These are phyloP conservation scores for Harpalus rubripes DNA, from an alignment of 2,888 invertebrate species.

Conservation along the genomic window DNA sequence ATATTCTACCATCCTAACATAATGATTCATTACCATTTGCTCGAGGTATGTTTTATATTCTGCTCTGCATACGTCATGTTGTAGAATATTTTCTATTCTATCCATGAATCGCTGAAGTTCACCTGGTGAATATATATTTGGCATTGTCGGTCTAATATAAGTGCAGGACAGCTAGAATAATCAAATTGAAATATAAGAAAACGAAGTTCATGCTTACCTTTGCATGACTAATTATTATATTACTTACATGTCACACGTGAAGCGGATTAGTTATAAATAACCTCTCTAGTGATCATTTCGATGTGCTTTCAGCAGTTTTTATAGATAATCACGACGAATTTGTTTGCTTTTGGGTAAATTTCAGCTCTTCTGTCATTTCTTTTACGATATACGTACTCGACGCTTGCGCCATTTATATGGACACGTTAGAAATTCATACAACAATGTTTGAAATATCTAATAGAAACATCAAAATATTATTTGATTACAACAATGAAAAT, in stretches of 20 bases:
- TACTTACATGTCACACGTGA: conserved; percentile 62
- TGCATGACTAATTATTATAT: conserved; percentile 51
- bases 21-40: conserved; percentile 17
- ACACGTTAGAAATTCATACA: conserved; percentile 59
- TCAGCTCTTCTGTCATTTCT: conserved; percentile 28
- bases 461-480: conserved; percentile 9
- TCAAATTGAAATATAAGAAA: conserved; percentile 42
- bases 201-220: not conserved
- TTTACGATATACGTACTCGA: conserved; percentile 11
- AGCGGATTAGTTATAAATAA: conserved; percentile 1
- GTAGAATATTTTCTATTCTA: conserved; percentile 62
- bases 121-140: conserved; percentile 54
- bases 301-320: not conserved
- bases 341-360: not conserved
- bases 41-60: conserved; percentile 55
- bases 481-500: not conserved
- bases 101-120: conserved; percentile 59
- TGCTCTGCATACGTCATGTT: conserved; percentile 50
- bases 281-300: not conserved
- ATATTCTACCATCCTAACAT: conserved; percentile 31
- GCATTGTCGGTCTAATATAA: conserved; percentile 49
- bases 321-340: not conserved
- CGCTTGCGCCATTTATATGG: conserved; percentile 32
- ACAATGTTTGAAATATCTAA: too few species aligned
- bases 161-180: conserved; percentile 59